Evolutionary conservation across 1,140 invertebrate species (phyloP).

Genomic region (Drosophila serrata): DNA sequence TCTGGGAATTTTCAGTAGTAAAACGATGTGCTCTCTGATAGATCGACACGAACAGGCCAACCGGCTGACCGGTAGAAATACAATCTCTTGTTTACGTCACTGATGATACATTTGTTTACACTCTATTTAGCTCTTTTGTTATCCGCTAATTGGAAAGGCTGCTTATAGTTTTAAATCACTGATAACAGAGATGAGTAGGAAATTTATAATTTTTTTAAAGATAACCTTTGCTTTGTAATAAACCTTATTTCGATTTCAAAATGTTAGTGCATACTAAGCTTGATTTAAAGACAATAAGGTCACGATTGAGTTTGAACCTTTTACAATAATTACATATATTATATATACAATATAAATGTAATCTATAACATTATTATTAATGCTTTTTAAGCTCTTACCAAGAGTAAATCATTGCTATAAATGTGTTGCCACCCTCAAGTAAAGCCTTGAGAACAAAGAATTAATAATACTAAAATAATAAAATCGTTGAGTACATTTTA

Average conservation of each 20-base stretch:
- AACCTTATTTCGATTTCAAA: neutral
- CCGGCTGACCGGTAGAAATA: neutral
- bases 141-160: neutral
- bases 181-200: neutral
- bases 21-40: constrained; percentile 12
- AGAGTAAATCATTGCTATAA: neutral
- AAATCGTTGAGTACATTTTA: neutral
- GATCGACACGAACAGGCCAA: constrained; percentile 6
- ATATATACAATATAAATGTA: too few species aligned
- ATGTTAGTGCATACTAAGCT: neutral
- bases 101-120: constrained; percentile 27
- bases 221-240: neutral
- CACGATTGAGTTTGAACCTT: too few species aligned
- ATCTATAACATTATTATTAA: neutral
- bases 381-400: neutral
- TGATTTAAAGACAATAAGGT: too few species aligned
- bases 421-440: too few species aligned
- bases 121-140: neutral
- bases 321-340: too few species aligned
- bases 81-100: constrained; percentile 20
- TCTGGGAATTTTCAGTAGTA: constrained; percentile 50
- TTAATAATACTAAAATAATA: neutral
- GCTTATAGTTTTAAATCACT: neutral
- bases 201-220: neutral
- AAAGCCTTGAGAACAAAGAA: too few species aligned